A percentile compares a stretch with the other conserved stretches of the same genome.
phyloP scores from a whole-genome alignment of 2,797 vertebrate genomes.

The Coendou prehensilis region DNA sequence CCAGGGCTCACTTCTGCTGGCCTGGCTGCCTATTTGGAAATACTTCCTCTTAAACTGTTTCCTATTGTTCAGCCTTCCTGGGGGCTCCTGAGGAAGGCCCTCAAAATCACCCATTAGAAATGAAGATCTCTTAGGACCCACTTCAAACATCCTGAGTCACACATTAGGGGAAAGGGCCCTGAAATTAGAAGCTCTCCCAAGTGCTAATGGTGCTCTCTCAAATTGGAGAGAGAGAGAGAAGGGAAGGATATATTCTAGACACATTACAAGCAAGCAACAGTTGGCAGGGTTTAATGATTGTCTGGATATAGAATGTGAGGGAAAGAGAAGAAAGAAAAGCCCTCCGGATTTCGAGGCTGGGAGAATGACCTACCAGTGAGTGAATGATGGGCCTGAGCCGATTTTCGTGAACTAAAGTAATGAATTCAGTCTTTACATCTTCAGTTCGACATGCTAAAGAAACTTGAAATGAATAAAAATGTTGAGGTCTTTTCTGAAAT shows the following conservation, averaged over 20 bases:
- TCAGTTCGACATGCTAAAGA: background rate
- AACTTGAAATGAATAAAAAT: background rate
- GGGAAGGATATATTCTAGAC: background rate
- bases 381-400: background rate
- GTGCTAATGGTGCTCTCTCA: background rate
- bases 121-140: background rate
- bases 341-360: background rate
- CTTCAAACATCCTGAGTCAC: background rate
- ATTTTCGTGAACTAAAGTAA: background rate
- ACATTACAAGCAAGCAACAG: background rate
- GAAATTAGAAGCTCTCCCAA: background rate
- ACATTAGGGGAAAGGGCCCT: background rate
- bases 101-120: background rate
- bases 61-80: background rate
- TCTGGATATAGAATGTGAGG: background rate
- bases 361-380: background rate
- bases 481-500: background rate
- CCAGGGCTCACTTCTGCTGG: background rate
- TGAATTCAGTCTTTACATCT: background rate
- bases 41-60: background rate
- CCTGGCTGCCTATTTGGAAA: background rate
- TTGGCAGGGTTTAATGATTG: background rate
- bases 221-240: background rate
- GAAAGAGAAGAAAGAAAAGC: background rate
- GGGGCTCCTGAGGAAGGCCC: background rate